Conservation (phyloP, 2,888 invertebrate species). For the Drosophila gaucha region DNA sequence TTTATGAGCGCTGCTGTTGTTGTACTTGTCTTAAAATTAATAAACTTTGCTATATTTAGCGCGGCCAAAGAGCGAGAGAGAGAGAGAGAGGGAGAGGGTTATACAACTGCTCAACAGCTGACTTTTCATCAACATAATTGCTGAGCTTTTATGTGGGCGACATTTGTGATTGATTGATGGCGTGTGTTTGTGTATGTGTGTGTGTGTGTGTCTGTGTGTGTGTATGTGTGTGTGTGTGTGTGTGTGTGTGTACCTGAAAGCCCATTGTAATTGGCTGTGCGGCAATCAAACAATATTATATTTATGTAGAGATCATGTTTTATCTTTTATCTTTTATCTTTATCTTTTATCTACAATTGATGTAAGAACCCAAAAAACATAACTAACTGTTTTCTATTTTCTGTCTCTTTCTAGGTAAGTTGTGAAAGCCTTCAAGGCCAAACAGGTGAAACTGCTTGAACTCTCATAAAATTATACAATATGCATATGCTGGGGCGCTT, state of each 20-base stretch:
- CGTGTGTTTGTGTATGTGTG: neutral
- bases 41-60: slow-evolving; percentile 45
- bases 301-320: slow-evolving; percentile 3
- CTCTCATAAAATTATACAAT: neutral
- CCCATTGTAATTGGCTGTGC: slow-evolving; percentile 36
- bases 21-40: slow-evolving; percentile 59
- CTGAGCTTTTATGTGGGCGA: slow-evolving; percentile 20
- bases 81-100: neutral
- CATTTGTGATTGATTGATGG: slow-evolving; percentile 64
- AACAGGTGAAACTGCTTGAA: neutral
- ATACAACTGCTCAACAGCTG: slow-evolving; percentile 22
- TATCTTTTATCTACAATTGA: no score
- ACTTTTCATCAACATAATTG: slow-evolving; percentile 40
- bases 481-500: neutral
- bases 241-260: slow-evolving; percentile 34
- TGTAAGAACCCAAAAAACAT: neutral
- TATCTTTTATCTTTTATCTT: no score
- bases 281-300: slow-evolving; percentile 27
- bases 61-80: neutral
- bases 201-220: slow-evolving; percentile 6
- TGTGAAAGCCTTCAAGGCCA: neutral
- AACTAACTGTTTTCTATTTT: neutral
- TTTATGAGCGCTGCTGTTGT: slow-evolving; percentile 24
- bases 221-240: slow-evolving; percentile 8
- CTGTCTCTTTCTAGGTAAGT: slow-evolving; percentile 62